phyloP scores from a whole-genome alignment of 2,888 invertebrate genomes.

The Pegoplata infirma region DNA sequence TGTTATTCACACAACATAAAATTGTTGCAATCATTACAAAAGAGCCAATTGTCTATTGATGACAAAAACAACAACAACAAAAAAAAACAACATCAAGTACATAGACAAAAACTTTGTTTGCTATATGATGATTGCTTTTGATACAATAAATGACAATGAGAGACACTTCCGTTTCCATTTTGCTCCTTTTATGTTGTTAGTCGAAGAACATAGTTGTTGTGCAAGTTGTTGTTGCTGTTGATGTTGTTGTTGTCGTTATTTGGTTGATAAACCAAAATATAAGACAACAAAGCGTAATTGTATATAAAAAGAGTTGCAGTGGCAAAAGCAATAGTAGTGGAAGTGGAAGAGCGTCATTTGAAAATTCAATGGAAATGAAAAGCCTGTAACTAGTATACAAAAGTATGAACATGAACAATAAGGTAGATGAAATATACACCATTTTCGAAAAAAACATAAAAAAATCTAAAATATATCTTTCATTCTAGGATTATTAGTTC shows the following conservation, averaged over 20 bases:
- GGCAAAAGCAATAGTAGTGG: not conserved
- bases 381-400: constrained; percentile 1
- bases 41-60: constrained; percentile 40
- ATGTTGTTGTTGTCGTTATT: constrained; percentile 18
- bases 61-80: not conserved
- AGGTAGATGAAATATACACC: not conserved
- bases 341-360: constrained; percentile 9
- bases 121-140: constrained; percentile 45
- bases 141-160: constrained; percentile 48
- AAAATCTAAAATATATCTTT: no score
- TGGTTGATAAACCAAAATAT: constrained; percentile 18
- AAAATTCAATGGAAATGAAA: constrained; percentile 28
- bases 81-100: no score
- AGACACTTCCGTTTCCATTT: constrained; percentile 47
- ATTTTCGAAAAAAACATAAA: no score
- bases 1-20: not conserved
- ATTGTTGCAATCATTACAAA: not conserved
- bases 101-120: constrained; percentile 16
- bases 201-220: not conserved
- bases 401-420: not conserved
- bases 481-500: no score
- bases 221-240: no score
- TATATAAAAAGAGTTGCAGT: no score
- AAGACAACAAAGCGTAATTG: constrained; percentile 14
- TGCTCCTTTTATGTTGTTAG: not conserved